These are phyloP conservation scores for Brienomyrus brachyistius DNA, from an alignment of 2,113 vertebrate genomes.

Conservation along the genomic window DNA sequence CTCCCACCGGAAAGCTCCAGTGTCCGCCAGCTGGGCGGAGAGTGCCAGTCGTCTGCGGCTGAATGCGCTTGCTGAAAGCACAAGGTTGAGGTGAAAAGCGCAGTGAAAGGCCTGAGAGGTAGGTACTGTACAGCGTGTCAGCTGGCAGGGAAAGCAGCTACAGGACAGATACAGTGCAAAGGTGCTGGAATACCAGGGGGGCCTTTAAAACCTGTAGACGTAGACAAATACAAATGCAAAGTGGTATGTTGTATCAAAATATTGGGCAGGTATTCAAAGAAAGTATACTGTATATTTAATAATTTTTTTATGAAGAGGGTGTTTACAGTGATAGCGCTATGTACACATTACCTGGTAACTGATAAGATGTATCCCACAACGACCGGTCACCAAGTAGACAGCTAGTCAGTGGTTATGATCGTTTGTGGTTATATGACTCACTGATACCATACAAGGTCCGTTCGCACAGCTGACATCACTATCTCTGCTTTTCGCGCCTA, in stretches of 20 bases:
- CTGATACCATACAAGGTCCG: background rate
- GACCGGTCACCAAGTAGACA: background rate
- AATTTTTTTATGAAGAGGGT: background rate
- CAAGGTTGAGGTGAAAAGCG: background rate
- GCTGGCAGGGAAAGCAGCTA: background rate
- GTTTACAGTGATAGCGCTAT: background rate
- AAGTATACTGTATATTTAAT: background rate
- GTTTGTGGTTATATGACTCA: background rate
- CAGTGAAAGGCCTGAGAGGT: background rate
- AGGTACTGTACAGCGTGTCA: background rate
- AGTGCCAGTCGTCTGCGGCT: background rate
- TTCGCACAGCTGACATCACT: background rate
- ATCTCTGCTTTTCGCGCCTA: background rate
- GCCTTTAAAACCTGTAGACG: background rate
- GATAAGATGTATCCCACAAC: background rate
- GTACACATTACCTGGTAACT: background rate
- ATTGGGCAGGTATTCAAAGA: background rate
- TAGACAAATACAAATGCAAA: too few species aligned
- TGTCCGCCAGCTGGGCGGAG: background rate
- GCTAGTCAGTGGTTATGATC: background rate
- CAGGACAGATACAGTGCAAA: background rate
- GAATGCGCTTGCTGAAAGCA: background rate
- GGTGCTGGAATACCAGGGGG: background rate
- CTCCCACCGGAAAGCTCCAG: background rate
- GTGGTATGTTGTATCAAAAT: background rate